These are phyloP conservation scores for Colletes collaris DNA, from an alignment of 2,888 invertebrate species.

Conservation along the genomic window DNA sequence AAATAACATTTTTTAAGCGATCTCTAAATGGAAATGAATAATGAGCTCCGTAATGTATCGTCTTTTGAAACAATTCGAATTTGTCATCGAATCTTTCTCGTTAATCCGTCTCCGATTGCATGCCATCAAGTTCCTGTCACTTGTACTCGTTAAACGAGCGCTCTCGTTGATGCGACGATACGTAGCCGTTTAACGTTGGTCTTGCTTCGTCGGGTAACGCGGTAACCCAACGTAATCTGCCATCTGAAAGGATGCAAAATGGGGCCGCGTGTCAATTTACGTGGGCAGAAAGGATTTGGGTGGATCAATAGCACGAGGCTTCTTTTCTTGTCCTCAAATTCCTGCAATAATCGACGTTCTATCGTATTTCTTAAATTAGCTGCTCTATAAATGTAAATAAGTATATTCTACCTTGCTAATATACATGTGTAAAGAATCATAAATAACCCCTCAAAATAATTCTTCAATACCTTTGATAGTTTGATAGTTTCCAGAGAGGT, in stretches of 20 bases:
- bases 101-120: slow-evolving; percentile 38
- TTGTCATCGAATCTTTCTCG: slow-evolving; percentile 36
- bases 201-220: slow-evolving; percentile 21
- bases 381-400: too few species aligned
- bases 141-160: slow-evolving; percentile 30
- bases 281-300: slow-evolving; percentile 47
- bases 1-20: too few species aligned
- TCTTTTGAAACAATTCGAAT: slow-evolving; percentile 4
- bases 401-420: too few species aligned
- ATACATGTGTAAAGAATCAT: too few species aligned
- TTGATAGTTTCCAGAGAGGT: too few species aligned
- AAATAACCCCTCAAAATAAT: too few species aligned
- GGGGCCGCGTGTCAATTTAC: slow-evolving; percentile 51
- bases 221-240: slow-evolving; percentile 52
- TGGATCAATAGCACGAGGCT: slow-evolving; percentile 62
- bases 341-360: too few species aligned
- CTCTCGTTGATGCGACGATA: neutral
- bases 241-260: slow-evolving; percentile 44
- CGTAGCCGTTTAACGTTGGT: slow-evolving; percentile 35
- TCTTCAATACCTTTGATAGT: too few species aligned
- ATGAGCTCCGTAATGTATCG: too few species aligned
- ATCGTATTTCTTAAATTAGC: too few species aligned
- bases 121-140: slow-evolving; percentile 11
- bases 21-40: too few species aligned
- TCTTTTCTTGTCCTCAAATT: slow-evolving; percentile 9